Percentiles rank a stretch among this genome's conserved stretches.
Conservation (phyloP, 1,140 invertebrate species). For the Zaprionus capensis region DNA sequence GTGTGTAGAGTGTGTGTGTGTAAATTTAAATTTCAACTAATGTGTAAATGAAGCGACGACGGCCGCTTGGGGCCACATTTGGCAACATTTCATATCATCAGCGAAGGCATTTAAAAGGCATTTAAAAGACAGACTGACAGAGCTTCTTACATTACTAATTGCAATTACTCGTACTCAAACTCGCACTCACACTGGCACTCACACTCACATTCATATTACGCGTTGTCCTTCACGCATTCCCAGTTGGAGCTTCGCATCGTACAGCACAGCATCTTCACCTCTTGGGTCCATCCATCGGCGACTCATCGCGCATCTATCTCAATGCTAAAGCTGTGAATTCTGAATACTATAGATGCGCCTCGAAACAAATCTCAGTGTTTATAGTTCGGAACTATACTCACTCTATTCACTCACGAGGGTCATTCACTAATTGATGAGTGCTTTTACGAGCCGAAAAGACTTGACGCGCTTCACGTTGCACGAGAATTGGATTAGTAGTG, state of each 20-base stretch:
- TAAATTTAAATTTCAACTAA: constrained; percentile 79
- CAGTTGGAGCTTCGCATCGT: constrained; percentile 38
- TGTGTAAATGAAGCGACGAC: constrained; percentile 77
- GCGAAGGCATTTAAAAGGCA: constrained; percentile 78
- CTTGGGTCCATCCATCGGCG: constrained; percentile 21
- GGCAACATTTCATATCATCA: constrained; percentile 80
- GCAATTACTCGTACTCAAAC: constrained; percentile 31
- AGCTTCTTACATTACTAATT: constrained; percentile 55
- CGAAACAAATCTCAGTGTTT: constrained; percentile 2
- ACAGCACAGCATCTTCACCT: constrained; percentile 25
- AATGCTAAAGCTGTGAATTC: constrained; percentile 53
- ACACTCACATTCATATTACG: constrained; percentile 23
- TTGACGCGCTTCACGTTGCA: constrained; percentile 7
- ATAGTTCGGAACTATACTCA: constrained; percentile 18
- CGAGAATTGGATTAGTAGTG: constrained; percentile 19
- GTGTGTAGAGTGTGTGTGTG: constrained; percentile 8
- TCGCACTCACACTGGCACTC: neutral
- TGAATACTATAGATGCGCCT: constrained; percentile 19
- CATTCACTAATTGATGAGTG: constrained; percentile 22
- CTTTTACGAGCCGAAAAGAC: constrained; percentile 11
- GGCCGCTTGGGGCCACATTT: constrained; percentile 80
- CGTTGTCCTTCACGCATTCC: constrained; percentile 78
- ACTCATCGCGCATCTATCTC: constrained; percentile 28
- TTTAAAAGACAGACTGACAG: constrained; percentile 49
- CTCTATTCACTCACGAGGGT: constrained; percentile 29